Base-by-base conservation (phyloP, 2,113 vertebrate genomes). In the Alligator sinensis region DNA sequence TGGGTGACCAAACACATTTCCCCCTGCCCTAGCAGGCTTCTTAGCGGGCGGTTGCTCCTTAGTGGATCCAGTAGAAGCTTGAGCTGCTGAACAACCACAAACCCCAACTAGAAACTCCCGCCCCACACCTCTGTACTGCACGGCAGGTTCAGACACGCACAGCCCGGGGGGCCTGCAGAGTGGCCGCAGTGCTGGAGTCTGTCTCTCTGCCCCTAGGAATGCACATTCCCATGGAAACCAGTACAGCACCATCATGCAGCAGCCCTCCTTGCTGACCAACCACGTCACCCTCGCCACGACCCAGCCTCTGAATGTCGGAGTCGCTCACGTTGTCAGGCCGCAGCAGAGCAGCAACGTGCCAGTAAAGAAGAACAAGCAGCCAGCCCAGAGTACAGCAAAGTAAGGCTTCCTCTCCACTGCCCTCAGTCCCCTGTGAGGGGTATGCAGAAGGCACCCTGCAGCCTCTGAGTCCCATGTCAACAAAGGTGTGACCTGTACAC, bases 141-240 rank as follows among this genome's bases (percentile, higher is more conserved):
- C 19, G 12, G n/a, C n/a, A 34, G 57, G 25, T 34, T 78, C 64
- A 77, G 47, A 60, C 66, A 12, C 17, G n/a, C 28, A 38, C 27
- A 58, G 4, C 16, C 30, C 30, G 5, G 3, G 2, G 9, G 76
- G 74, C 11, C 55, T 87, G 58, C 89, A 59, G 47, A 1, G 17
- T 3, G 24, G 17, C 88, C 80, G 77, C 28, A 17, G 25, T 54
- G 5, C 76, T 76, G 89, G 57, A 28, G 15, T 78, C 58, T 91
- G 61, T 63, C n/a, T 21, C 27, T 47, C 11, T 38, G 58, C 70
- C 38, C 84, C 16, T 83, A 98, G 98, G 97, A 98, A 97, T 80
- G 98, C 98, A 19, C 98, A 98, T 97, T 98, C 99, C 93, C 99
- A 99, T 82, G 98, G 99, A 62, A 98, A 93, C 97, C 99, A 99